Conservation (phyloP, 1,140 invertebrate species). For the Eumaeus atala region DNA sequence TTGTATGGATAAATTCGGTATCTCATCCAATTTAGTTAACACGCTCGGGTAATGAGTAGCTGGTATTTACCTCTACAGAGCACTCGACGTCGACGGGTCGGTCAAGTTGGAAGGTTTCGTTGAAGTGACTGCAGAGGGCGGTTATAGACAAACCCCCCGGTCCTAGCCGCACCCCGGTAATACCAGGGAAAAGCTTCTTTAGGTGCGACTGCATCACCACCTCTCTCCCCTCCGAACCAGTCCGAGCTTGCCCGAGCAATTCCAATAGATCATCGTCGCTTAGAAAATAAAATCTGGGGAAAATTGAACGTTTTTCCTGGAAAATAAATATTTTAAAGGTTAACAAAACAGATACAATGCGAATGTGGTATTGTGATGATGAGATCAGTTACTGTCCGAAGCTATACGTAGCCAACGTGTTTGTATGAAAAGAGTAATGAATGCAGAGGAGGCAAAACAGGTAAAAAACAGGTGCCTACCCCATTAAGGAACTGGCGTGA, state of each 20-base stretch:
- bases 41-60: too few species aligned
- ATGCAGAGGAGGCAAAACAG: too few species aligned
- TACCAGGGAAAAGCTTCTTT: conserved; percentile 96
- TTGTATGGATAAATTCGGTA: too few species aligned
- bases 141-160: conserved; percentile 59
- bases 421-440: too few species aligned
- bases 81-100: conserved; percentile 84
- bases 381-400: too few species aligned
- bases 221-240: conserved; percentile 79
- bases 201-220: conserved; percentile 93
- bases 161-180: conserved; percentile 53
- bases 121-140: conserved; percentile 81
- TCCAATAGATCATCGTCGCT: conserved; percentile 97
- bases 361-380: too few species aligned
- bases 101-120: conserved; percentile 88
- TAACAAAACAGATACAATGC: too few species aligned
- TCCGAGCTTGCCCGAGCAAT: conserved; percentile 87
- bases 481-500: too few species aligned
- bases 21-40: too few species aligned
- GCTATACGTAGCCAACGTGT: too few species aligned
- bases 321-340: conserved; percentile 35
- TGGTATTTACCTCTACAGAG: conserved; percentile 88
- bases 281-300: conserved; percentile 97
- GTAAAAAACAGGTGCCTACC: too few species aligned
- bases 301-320: conserved; percentile 93